Percentiles rank a stretch among this genome's conserved stretches.
phyloP scores from a whole-genome alignment of 2,797 vertebrate genomes.

The Champsocephalus esox region DNA sequence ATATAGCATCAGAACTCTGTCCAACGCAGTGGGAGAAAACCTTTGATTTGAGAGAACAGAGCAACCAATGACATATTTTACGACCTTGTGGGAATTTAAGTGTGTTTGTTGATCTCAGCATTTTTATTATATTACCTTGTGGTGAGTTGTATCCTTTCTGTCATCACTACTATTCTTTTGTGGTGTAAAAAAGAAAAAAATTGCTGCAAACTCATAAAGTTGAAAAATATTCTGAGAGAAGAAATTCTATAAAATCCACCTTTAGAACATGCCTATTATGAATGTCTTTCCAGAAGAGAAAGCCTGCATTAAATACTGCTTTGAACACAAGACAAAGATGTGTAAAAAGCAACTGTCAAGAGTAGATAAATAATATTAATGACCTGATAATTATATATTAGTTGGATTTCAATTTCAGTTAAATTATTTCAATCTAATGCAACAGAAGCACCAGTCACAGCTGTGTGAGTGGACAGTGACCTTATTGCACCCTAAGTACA shows the following conservation, averaged over 20 bases:
- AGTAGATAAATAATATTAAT: not conserved
- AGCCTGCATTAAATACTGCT: slow-evolving; percentile 9
- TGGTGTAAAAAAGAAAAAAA: not conserved
- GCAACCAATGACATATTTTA: not conserved
- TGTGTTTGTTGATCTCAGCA: not conserved
- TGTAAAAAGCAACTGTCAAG: not conserved
- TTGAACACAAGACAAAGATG: not conserved
- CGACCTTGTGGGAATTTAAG: not conserved
- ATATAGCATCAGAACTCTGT: not conserved
- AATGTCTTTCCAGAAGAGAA: slow-evolving; percentile 4
- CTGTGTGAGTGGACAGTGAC: not conserved
- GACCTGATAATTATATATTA: not conserved
- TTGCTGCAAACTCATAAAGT: not conserved
- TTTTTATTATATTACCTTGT: not conserved
- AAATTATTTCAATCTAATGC: not conserved
- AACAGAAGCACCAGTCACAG: not conserved
- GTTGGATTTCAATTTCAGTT: not conserved
- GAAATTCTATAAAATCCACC: not conserved
- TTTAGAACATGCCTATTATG: not conserved
- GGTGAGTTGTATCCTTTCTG: not conserved
- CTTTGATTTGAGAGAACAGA: slow-evolving; percentile 11
- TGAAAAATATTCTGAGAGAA: not conserved
- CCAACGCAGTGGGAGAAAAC: not conserved
- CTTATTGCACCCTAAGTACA: not conserved
- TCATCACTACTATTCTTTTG: not conserved